phyloP scores from a whole-genome alignment of 2,113 vertebrate genomes.

The Poecile atricapillus region DNA sequence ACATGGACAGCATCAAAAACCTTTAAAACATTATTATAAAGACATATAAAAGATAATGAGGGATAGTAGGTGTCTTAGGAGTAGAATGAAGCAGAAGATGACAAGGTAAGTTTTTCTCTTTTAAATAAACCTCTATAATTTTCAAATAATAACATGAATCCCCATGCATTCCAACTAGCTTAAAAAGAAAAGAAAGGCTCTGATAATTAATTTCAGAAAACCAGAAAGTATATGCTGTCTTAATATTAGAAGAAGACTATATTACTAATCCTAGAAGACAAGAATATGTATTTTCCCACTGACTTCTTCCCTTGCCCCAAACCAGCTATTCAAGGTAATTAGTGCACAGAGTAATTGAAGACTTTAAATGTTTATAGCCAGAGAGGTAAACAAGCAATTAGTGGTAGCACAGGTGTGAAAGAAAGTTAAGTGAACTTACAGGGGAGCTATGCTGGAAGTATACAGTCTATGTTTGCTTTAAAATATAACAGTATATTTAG shows the following conservation, averaged over 20 bases:
- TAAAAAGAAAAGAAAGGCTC: neutral
- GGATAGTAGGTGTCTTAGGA: neutral
- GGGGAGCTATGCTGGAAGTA: neutral
- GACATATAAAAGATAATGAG: neutral
- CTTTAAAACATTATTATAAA: neutral
- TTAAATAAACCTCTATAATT: neutral
- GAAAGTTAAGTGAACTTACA: neutral
- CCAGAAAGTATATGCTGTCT: neutral
- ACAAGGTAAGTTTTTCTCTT: neutral
- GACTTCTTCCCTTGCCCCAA: constrained; percentile 8
- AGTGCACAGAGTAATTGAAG: constrained; percentile 26
- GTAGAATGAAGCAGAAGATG: neutral
- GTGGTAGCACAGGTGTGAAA: constrained; percentile 29
- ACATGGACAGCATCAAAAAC: neutral
- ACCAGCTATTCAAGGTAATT: constrained; percentile 30
- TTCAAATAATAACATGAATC: neutral
- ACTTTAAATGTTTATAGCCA: constrained; percentile 34
- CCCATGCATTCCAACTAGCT: neutral
- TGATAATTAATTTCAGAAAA: neutral
- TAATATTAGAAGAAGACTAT: neutral
- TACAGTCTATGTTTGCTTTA: neutral
- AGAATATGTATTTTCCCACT: neutral
- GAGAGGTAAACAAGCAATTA: constrained; percentile 37
- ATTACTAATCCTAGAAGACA: neutral
- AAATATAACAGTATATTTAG: neutral